Base-by-base conservation (phyloP, 2,888 invertebrate species). In the Empis livida region DNA sequence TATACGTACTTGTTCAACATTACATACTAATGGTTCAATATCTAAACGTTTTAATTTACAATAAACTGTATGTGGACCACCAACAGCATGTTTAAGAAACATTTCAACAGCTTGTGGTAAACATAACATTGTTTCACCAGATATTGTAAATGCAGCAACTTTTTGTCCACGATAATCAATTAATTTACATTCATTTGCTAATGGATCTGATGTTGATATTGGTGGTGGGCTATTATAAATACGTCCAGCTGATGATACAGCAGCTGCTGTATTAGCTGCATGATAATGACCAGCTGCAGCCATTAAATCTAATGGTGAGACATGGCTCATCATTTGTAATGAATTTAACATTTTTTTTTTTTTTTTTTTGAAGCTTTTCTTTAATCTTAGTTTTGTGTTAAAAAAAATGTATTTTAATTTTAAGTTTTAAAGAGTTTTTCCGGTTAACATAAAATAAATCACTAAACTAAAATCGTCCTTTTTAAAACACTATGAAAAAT, bases 1-100 rank as follows among this genome's bases (percentile, higher is more conserved):
- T 65, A 99, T 96, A 64, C 99, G 82, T 68, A 99, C 97, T 78
- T 97, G 95, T 72, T 99, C 99, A 68, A 99, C 99, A 76, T 99
- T 99, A 79, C 99, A 99, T 65, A 99, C 96, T 62, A 97, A 79
- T 57, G 96, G 96, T 67, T 93, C 91, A 75, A 99, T 97, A 78
- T 97, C 96, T 69, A 99, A 80, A 60, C 99, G 80, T 77, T 97
- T 99, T 62, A 99, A 80, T 73, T 99, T 99, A 46, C 99, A 99
- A 73, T 99, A 99, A 65, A 99, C 97, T 52, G 99, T 99, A 76
- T 99, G 99, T 66, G 99, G 77, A 46, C 99, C 99, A 55, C 99
- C 97, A 56, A 99, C 99, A 62, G 99, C 78, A 71, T 97, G 95
- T 73, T 99, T 99, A 54, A 99, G 79, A 71, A 99, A 99, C 48